A percentile compares a stretch with the other conserved stretches of the same genome.
Conservation (phyloP, 2,797 vertebrate species). For the Sternotherus odoratus region DNA sequence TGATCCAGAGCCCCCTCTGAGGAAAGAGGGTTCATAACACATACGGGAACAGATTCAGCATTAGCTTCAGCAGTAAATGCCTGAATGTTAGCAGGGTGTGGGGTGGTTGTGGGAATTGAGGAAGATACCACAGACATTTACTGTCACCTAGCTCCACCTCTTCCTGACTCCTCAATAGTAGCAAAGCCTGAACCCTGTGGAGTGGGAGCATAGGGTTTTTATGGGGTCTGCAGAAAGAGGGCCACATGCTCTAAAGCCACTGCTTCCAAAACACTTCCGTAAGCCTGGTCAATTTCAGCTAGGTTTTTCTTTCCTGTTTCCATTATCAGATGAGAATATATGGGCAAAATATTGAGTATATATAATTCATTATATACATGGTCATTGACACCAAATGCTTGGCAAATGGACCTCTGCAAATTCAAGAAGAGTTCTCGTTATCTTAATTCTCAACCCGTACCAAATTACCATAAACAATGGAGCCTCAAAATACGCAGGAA, state of each 20-base stretch:
- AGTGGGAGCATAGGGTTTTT: background rate
- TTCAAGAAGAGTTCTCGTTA: background rate
- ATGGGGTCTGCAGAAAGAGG: background rate
- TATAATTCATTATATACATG: fast-evolving
- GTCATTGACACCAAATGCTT: background rate
- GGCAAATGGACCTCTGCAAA: background rate
- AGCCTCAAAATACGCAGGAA: background rate
- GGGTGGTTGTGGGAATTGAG: background rate
- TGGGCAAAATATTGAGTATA: background rate
- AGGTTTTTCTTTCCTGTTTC: background rate
- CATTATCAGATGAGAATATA: background rate
- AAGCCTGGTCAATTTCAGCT: background rate
- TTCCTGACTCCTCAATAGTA: background rate
- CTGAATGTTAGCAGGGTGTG: background rate
- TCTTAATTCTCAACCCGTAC: background rate
- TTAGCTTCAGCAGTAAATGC: background rate
- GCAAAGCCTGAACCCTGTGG: background rate
- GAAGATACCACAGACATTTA: background rate
- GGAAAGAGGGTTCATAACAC: background rate
- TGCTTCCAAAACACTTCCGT: background rate
- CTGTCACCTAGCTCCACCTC: background rate
- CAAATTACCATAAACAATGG: background rate
- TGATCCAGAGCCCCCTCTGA: background rate
- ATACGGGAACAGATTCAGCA: background rate
- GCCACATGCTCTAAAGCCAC: background rate